Evolutionary conservation across 2,113 vertebrate species (phyloP).

Genomic region (Mystacornis crossleyi): DNA sequence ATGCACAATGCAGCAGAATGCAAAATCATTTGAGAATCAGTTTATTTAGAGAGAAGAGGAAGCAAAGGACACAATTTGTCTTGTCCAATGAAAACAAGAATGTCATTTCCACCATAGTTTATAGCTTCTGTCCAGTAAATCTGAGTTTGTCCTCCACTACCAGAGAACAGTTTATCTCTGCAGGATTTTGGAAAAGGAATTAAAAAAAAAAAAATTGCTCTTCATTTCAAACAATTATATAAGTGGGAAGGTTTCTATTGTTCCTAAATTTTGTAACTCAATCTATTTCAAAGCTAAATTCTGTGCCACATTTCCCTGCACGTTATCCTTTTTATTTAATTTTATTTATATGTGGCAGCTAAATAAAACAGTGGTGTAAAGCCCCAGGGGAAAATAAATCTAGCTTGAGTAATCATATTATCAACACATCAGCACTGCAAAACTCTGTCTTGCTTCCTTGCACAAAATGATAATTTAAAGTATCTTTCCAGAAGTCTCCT

Average conservation of each 20-base stretch:
- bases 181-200: background rate
- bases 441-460: background rate
- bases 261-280: background rate
- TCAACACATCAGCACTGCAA: conserved; percentile 19
- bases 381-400: conserved; percentile 14
- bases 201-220: background rate
- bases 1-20: background rate
- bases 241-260: background rate
- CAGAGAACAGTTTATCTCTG: background rate
- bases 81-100: background rate
- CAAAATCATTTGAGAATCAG: background rate
- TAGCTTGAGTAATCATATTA: conserved; percentile 1
- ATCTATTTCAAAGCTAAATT: background rate
- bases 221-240: background rate
- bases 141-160: background rate
- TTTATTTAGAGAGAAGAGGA: background rate
- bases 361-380: conserved; percentile 13
- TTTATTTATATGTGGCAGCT: background rate
- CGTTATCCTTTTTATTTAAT: background rate
- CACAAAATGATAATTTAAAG: conserved; percentile 45
- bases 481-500: conserved; percentile 22
- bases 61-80: background rate
- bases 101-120: background rate
- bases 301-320: background rate
- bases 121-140: background rate